Percentiles rank a stretch among this genome's conserved stretches.
Evolutionary conservation across 2,113 vertebrate species (phyloP).

Genomic region (Clupea harengus): DNA sequence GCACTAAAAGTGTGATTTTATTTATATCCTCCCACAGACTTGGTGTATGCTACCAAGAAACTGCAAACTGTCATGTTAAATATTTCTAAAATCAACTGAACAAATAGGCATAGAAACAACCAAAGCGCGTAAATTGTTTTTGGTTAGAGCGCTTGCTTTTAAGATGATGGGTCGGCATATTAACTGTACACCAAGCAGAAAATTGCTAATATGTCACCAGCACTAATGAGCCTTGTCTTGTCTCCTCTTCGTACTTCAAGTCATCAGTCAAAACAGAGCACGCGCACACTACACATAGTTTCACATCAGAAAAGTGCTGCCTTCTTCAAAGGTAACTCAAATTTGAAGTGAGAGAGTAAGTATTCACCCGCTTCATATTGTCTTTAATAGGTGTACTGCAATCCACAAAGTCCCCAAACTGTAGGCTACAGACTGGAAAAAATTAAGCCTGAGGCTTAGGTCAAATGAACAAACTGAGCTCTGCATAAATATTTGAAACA

Average conservation of each 20-base stretch:
- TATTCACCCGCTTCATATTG: too few relatives aligned
- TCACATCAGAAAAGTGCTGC: neutral
- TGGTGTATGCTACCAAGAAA: neutral
- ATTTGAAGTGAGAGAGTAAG: too few relatives aligned
- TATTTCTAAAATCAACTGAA: neutral
- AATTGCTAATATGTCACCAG: slow-evolving; percentile 58
- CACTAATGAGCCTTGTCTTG: slow-evolving; percentile 50
- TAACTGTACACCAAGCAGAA: slow-evolving; percentile 61
- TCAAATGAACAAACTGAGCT: neutral
- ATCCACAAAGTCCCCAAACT: too few relatives aligned
- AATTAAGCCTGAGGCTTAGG: neutral
- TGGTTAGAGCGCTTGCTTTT: neutral
- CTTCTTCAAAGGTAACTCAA: neutral
- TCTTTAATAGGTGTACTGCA: too few relatives aligned
- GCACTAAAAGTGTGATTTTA: neutral
- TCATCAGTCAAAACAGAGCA: neutral
- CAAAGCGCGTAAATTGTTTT: neutral
- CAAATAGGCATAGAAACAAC: neutral
- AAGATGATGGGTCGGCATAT: slow-evolving; percentile 29
- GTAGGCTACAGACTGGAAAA: too few relatives aligned
- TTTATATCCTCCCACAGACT: neutral
- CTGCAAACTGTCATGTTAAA: neutral
- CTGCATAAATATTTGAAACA: slow-evolving; percentile 3
- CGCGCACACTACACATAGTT: neutral
- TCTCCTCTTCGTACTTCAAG: slow-evolving; percentile 29